Percentiles rank a stretch among this genome's conserved stretches.
phyloP scores from a whole-genome alignment of 2,797 vertebrate species.

The Octomys mimax region DNA sequence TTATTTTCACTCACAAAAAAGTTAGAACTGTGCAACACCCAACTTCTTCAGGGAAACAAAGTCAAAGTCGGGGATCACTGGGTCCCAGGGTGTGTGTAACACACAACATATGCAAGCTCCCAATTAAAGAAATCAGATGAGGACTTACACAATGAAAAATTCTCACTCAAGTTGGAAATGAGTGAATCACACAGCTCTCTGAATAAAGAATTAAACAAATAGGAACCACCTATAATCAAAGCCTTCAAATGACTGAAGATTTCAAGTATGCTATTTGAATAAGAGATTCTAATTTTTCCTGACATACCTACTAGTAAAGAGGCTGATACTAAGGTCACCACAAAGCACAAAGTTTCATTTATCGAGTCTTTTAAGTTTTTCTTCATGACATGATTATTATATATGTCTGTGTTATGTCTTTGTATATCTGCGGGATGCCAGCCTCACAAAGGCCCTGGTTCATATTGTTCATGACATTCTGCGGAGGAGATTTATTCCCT shows the following conservation, averaged over 20 bases:
- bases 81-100: background rate
- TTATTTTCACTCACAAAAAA: slow-evolving; percentile 80
- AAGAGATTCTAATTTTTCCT: slow-evolving; percentile 33
- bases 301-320: background rate
- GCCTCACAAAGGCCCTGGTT: slow-evolving; percentile 78
- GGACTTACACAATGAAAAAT: background rate
- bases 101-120: slow-evolving; percentile 5
- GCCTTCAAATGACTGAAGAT: slow-evolving; percentile 30
- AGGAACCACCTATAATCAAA: background rate
- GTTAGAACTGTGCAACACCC: slow-evolving; percentile 50
- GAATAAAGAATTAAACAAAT: slow-evolving; percentile 4
- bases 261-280: slow-evolving; percentile 45
- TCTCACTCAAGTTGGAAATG: slow-evolving; percentile 42
- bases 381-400: slow-evolving; percentile 67
- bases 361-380: slow-evolving; percentile 40
- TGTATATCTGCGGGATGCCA: slow-evolving; percentile 77
- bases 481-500: slow-evolving; percentile 86
- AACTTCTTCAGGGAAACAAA: slow-evolving; percentile 47
- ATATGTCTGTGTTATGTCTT: slow-evolving; percentile 66
- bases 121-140: slow-evolving; percentile 38
- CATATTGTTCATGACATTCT: slow-evolving; percentile 83
- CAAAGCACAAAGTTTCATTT: slow-evolving; percentile 65
- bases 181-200: background rate
- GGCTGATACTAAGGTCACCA: slow-evolving; percentile 13
- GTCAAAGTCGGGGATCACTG: slow-evolving; percentile 57